These are phyloP conservation scores for Nomia melanderi DNA, from an alignment of 1,140 invertebrate species.

Conservation along the genomic window DNA sequence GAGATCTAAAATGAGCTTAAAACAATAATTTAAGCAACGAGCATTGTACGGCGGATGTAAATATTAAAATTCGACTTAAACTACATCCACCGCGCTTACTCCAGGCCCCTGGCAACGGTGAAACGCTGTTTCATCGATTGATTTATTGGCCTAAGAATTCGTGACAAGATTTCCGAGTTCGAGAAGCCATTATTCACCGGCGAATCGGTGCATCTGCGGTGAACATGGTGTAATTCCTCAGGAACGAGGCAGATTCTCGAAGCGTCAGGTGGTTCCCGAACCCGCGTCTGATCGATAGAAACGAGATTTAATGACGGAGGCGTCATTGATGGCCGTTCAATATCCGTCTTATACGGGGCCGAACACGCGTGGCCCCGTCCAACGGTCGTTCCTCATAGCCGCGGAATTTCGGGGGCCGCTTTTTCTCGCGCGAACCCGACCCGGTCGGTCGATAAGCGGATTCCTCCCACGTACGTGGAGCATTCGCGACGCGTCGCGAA, in stretches of 20 bases:
- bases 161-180: slow-evolving; percentile 41
- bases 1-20: too few relatives aligned
- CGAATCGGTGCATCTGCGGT: slow-evolving; percentile 48
- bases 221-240: slow-evolving; percentile 64
- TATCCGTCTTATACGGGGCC: slow-evolving; percentile 36
- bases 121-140: slow-evolving; percentile 6
- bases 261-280: slow-evolving; percentile 61
- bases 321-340: slow-evolving; percentile 39
- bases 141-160: slow-evolving; percentile 54
- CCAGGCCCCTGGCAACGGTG: not conserved
- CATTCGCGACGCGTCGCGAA: slow-evolving; percentile 42
- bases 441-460: not conserved
- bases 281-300: slow-evolving; percentile 59
- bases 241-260: slow-evolving; percentile 55
- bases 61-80: too few relatives aligned
- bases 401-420: too few relatives aligned
- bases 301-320: slow-evolving; percentile 48
- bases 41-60: too few relatives aligned
- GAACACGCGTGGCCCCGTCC: slow-evolving; percentile 37
- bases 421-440: not conserved
- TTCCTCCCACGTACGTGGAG: slow-evolving; percentile 53
- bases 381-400: slow-evolving; percentile 39
- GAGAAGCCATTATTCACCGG: slow-evolving; percentile 53
- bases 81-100: too few relatives aligned
- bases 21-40: too few relatives aligned